phyloP scores from a whole-genome alignment of 2,113 vertebrate genomes.

The Gobio gobio region DNA sequence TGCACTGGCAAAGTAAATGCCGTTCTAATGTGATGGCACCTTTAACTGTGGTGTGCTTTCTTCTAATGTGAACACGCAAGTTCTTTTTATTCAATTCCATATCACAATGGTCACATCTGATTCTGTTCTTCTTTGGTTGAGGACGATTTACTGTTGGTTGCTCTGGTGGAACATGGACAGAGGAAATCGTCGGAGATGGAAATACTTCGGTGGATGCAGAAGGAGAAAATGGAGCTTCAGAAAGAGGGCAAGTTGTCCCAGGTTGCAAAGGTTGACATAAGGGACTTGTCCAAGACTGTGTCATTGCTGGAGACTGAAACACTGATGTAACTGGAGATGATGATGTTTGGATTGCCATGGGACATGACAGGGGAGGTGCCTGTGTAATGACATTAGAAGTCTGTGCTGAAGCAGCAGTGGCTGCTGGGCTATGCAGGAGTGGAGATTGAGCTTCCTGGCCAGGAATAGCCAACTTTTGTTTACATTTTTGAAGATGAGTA shows the following conservation, averaged over 20 bases:
- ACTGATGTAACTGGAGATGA: no score
- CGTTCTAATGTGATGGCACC: not conserved
- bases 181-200: not conserved
- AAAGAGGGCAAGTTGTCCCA: no score
- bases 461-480: not conserved
- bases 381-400: no score
- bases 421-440: no score
- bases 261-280: no score
- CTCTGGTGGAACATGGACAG: not conserved
- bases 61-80: not conserved
- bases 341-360: no score
- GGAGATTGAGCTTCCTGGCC: conserved; percentile 11
- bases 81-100: conserved; percentile 1
- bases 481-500: not conserved
- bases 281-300: no score
- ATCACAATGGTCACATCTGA: not conserved
- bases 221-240: no score
- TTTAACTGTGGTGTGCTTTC: not conserved
- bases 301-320: no score
- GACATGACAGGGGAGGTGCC: no score
- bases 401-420: no score
- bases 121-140: not conserved
- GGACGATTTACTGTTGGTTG: not conserved
- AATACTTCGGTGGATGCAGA: not conserved
- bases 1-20: not conserved